Percentiles rank a stretch among this genome's conserved stretches.
phyloP scores from a whole-genome alignment of 1,140 invertebrate genomes.

The Drosophila parvula region DNA sequence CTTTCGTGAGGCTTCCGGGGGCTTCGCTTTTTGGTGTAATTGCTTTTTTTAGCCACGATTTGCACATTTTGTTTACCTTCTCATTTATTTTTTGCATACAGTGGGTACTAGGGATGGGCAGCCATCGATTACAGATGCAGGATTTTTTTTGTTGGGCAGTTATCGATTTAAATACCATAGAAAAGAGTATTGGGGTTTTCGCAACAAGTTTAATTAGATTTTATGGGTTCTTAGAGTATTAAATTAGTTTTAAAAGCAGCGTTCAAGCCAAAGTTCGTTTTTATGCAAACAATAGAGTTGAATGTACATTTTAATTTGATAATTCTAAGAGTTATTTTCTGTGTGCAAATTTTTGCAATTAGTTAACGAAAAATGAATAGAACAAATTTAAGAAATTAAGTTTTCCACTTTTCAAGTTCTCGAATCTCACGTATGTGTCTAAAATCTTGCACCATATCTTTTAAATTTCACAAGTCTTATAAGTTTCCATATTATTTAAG shows the following conservation, averaged over 20 bases:
- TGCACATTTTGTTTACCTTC: slow-evolving; percentile 57
- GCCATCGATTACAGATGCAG: slow-evolving; percentile 24
- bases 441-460: not conserved
- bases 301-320: too few relatives aligned
- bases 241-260: not conserved
- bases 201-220: too few relatives aligned
- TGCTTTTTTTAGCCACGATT: slow-evolving; percentile 29
- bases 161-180: slow-evolving; percentile 12
- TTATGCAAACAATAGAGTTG: too few relatives aligned
- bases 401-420: too few relatives aligned
- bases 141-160: not conserved
- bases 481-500: not conserved
- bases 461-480: not conserved
- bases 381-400: too few relatives aligned
- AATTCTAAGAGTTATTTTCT: too few relatives aligned
- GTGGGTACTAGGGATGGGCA: slow-evolving; percentile 35
- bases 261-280: too few relatives aligned
- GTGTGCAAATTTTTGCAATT: too few relatives aligned
- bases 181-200: too few relatives aligned
- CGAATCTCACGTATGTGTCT: too few relatives aligned
- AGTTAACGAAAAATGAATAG: too few relatives aligned
- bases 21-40: slow-evolving; percentile 4
- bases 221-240: too few relatives aligned
- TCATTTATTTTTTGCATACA: slow-evolving; percentile 53
- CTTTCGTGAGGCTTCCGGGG: not conserved